Percentiles rank a stretch among this genome's conserved stretches.
Conservation (phyloP, 2,888 invertebrate species). For the Eupithecia exiguata region DNA sequence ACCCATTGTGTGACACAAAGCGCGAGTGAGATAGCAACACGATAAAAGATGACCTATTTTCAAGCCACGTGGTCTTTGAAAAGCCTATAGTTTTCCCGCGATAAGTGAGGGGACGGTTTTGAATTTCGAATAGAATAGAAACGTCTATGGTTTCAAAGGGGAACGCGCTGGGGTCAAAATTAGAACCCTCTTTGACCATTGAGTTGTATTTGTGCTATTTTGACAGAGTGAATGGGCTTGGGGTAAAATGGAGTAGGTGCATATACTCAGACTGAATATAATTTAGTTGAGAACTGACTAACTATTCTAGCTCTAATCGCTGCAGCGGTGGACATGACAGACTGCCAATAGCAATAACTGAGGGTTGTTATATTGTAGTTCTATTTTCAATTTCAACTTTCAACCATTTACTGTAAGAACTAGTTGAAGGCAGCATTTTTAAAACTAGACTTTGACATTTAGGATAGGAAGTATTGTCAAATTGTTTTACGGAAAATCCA, state of each 20-base stretch:
- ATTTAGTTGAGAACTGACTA: neutral
- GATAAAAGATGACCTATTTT: constrained; percentile 78
- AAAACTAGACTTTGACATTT: neutral
- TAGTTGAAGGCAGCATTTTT: neutral
- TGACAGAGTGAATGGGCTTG: constrained; percentile 15
- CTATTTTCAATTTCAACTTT: neutral
- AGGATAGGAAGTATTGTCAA: neutral
- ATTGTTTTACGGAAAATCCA: neutral
- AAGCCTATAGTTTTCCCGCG: constrained; percentile 43
- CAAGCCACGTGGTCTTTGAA: constrained; percentile 71
- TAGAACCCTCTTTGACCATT: constrained; percentile 21
- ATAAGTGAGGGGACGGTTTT: constrained; percentile 21
- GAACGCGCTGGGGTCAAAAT: constrained; percentile 24
- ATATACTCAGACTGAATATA: neutral
- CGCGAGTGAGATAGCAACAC: constrained; percentile 58
- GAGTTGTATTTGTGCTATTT: constrained; percentile 14
- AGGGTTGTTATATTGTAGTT: neutral
- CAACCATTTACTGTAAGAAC: neutral
- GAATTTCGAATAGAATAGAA: constrained; percentile 25
- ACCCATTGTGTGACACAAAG: constrained; percentile 47
- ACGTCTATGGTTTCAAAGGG: constrained; percentile 30
- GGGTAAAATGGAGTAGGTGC: neutral
- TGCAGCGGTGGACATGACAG: neutral
- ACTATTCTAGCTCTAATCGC: neutral
- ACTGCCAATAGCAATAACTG: neutral